Conservation (phyloP, 92 coral and sea anemone species). For the Heliopora coerulea region DNA sequence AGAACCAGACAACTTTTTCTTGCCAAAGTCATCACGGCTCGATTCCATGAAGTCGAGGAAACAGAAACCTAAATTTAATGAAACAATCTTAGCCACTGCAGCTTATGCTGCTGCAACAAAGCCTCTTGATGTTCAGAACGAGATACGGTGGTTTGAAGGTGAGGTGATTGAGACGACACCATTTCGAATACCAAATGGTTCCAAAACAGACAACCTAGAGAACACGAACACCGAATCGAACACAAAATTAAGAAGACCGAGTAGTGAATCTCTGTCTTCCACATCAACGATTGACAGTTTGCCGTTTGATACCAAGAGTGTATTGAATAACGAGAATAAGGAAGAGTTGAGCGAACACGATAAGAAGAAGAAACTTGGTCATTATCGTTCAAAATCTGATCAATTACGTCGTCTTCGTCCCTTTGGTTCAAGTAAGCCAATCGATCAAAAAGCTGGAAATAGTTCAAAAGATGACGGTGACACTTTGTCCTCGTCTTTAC, state of each 20-base stretch:
- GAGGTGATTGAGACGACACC: conserved; percentile 1
- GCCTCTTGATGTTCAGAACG: conserved; percentile 68
- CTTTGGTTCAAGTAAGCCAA: conserved; percentile 18
- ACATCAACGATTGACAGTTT: conserved; percentile 22
- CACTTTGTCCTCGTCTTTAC: conserved; percentile 35
- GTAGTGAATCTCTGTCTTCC: conserved; percentile 30
- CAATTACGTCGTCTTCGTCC: conserved; percentile 52
- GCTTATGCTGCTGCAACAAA: conserved; percentile 90
- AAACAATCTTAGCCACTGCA: conserved; percentile 84
- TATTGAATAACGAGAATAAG: not conserved
- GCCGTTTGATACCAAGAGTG: conserved; percentile 12
- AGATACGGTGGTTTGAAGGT: conserved; percentile 78
- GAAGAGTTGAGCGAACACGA: conserved; percentile 42
- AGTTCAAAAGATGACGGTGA: conserved; percentile 1
- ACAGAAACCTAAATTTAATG: conserved; percentile 55
- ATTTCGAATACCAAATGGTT: conserved; percentile 20
- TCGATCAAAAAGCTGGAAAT: not conserved
- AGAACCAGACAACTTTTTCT: conserved; percentile 27
- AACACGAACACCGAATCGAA: not conserved
- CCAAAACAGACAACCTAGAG: not conserved
- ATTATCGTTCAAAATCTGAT: conserved; percentile 86
- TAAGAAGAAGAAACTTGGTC: conserved; percentile 71
- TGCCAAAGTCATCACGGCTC: conserved; percentile 42
- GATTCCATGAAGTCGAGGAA: conserved; percentile 51
- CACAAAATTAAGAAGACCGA: conserved; percentile 17